These are phyloP conservation scores for Lagopus muta DNA, from an alignment of 2,113 vertebrate species.

Conservation along the genomic window DNA sequence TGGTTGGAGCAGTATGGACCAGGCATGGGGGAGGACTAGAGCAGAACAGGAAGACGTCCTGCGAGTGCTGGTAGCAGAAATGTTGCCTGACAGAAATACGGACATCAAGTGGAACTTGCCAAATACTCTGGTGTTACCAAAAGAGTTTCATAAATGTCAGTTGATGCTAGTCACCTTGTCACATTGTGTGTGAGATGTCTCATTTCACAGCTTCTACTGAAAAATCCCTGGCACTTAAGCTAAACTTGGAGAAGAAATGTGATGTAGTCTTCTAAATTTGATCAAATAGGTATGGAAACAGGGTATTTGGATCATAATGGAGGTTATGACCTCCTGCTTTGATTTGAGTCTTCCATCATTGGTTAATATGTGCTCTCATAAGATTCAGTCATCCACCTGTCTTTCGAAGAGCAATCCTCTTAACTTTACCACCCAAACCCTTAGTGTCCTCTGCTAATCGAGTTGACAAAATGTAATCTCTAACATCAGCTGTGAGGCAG, in stretches of 20 bases:
- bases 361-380: not conserved
- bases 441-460: not conserved
- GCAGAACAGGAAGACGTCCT: not conserved
- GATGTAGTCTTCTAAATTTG: not conserved
- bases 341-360: not conserved
- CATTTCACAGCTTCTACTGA: not conserved
- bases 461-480: conserved; percentile 28
- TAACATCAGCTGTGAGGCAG: conserved; percentile 26
- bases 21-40: not conserved
- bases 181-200: not conserved
- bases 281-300: not conserved
- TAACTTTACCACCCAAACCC: not conserved
- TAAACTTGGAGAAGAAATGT: not conserved
- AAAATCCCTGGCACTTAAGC: not conserved
- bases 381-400: not conserved
- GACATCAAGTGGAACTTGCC: not conserved
- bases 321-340: not conserved
- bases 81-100: not conserved
- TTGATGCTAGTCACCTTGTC: not conserved
- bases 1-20: not conserved
- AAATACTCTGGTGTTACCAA: not conserved
- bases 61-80: not conserved
- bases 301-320: not conserved
- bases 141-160: not conserved
- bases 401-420: not conserved